Conservation (phyloP, 2,113 vertebrate species). For the Grallaria varia region DNA sequence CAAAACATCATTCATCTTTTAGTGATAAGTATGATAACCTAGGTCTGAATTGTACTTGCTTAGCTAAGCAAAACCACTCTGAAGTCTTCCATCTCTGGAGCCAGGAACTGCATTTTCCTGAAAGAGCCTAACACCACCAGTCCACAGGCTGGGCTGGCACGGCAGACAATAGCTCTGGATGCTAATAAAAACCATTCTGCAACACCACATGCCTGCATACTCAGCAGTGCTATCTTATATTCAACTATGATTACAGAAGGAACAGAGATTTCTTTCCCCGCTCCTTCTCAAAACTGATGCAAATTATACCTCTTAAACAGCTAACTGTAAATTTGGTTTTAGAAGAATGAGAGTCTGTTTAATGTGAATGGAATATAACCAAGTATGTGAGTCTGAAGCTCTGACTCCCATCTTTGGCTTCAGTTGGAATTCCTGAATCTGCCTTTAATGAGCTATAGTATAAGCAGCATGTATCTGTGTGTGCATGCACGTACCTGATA, state of each 20-base stretch:
- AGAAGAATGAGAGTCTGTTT: neutral
- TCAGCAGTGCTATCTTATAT: constrained; percentile 28
- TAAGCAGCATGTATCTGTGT: neutral
- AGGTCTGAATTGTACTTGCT: constrained; percentile 19
- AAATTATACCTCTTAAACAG: constrained; percentile 48
- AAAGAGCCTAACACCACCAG: constrained; percentile 18
- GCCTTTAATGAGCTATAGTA: neutral
- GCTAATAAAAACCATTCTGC: constrained; percentile 24
- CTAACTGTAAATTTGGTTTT: constrained; percentile 43
- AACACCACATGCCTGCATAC: constrained; percentile 15
- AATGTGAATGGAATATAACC: neutral
- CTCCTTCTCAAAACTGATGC: constrained; percentile 6
- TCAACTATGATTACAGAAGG: constrained; percentile 28
- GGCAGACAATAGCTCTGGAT: constrained; percentile 5
- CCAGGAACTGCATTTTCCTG: constrained; percentile 2
- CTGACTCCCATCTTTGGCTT: neutral
- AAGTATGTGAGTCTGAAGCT: neutral
- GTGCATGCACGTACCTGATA: neutral
- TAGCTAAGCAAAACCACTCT: neutral
- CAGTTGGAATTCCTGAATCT: neutral
- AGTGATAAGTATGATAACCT: neutral
- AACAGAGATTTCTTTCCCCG: neutral
- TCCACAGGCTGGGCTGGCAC: neutral
- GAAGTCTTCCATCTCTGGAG: constrained; percentile 13
- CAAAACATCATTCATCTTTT: constrained; percentile 4